Evolutionary conservation across 2,888 invertebrate genomes (phyloP), one percentile per base, ranked within the genome.

Genomic region (Pseudeuparius sepicola): DNA sequence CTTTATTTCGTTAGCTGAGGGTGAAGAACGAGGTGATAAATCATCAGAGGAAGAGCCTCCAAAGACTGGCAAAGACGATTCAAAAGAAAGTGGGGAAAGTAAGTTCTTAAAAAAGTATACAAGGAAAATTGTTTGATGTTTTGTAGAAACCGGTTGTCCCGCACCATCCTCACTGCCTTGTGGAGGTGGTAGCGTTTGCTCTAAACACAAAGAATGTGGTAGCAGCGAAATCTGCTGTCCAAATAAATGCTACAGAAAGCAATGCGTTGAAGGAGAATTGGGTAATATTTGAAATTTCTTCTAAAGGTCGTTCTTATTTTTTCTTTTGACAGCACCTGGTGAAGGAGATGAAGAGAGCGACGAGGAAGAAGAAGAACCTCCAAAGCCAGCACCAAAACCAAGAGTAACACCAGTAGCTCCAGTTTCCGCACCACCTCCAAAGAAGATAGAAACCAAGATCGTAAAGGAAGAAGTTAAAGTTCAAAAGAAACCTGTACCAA

Each of bases 361-460:
- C 9, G 33, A 41, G 24, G 17, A 47, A 37, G 40, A 43, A 36
- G 40, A 42, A 24, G 35, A 47, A n/a, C n/a, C n/a, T n/a, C n/a
- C n/a, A n/a, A n/a, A n/a, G n/a, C n/a, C n/a, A n/a, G n/a, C n/a
- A n/a, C n/a, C n/a, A n/a, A n/a, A n/a, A n/a, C n/a, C n/a, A n/a
- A n/a, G n/a, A n/a, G n/a, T n/a, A n/a, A n/a, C n/a, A n/a, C n/a
- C n/a, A n/a, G n/a, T n/a, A n/a, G n/a, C n/a, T n/a, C n/a, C n/a
- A n/a, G n/a, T n/a, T n/a, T n/a, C n/a, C n/a, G n/a, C n/a, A n/a
- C n/a, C n/a, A n/a, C n/a, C n/a, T n/a, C n/a, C n/a, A n/a, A n/a
- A n/a, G n/a, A n/a, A n/a, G n/a, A n/a, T n/a, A n/a, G n/a, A n/a
- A n/a, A n/a, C n/a, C n/a, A n/a, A n/a, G n/a, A n/a, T n/a, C n/a